Base-by-base conservation (phyloP, 2,113 vertebrate species). In the Centropus bengalensis region DNA sequence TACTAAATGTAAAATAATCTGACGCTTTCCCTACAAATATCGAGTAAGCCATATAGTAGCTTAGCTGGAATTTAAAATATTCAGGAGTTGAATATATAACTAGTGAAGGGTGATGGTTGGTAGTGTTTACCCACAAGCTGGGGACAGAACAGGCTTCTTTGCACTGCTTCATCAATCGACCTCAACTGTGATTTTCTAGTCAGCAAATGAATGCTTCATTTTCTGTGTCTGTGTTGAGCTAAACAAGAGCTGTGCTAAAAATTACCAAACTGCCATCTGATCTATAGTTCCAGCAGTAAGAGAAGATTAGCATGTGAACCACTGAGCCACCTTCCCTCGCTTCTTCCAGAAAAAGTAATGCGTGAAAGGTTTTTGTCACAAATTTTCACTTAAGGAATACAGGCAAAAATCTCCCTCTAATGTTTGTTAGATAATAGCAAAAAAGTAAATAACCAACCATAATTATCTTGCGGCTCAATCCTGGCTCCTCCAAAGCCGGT, bases 111-210 rank as follows among this genome's bases (percentile, higher is more conserved):
- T 98, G 97, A 95, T 96, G 93, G 90, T 82, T 97, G 96, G 96
- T 97, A 92, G 91, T 94, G 96, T 94, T 97, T 96, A 81, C 80
- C 88, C 69, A 54, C 77, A 97, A 98, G 96, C 97, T 96, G 95
- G 97, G 97, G 95, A 98, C 83, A 93, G 97, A 98, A 97, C 98
- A 98, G 98, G 97, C 97, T 95, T 98, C 96, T 96, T 98, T 96
- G 98, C 97, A 94, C 96, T 98, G 98, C 98, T 97, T 98, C 98
- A 97, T 96, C 97, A 96, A 96, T 97, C 92, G 98, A 98, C 98
- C 98, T 98, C 97, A 97, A 97, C 97, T 97, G 97, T 93, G 97
- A 97, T 97, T 97, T 98, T 97, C 96, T 94, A 97, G 96, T 98
- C 98, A 97, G 98, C 98, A 98, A 98, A 98, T 97, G 97, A 97